phyloP scores from a whole-genome alignment of 2,888 invertebrate genomes.

The Calameuta idolon region DNA sequence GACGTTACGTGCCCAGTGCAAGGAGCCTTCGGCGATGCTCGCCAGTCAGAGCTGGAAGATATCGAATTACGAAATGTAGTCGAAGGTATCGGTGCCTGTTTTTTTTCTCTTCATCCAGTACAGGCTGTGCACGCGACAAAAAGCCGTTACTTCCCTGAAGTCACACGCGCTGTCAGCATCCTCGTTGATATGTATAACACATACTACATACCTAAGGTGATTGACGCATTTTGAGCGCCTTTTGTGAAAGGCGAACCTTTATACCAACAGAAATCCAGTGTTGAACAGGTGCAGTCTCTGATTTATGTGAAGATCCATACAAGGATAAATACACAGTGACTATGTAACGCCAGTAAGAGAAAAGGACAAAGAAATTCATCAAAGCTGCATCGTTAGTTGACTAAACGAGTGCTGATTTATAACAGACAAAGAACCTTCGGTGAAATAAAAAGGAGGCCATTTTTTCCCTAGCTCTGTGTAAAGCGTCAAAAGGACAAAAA shows the following conservation, averaged over 20 bases:
- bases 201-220: neutral
- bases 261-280: neutral
- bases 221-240: neutral
- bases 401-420: neutral
- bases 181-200: neutral
- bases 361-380: too few relatives aligned
- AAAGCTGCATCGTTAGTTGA: too few relatives aligned
- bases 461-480: too few relatives aligned
- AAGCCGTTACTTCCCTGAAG: slow-evolving; percentile 9
- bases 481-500: too few relatives aligned
- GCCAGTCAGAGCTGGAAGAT: neutral
- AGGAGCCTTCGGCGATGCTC: neutral
- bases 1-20: neutral
- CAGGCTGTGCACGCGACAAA: slow-evolving; percentile 1
- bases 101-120: slow-evolving; percentile 1
- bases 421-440: neutral
- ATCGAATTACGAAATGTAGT: slow-evolving; percentile 6
- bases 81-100: neutral
- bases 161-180: neutral
- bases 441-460: too few relatives aligned
- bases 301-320: neutral
- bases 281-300: neutral
- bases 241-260: neutral
- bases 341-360: neutral
- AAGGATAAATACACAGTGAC: neutral